phyloP scores from a whole-genome alignment of 2,888 invertebrate genomes.

The Vannuccia rotundouncinata region DNA sequence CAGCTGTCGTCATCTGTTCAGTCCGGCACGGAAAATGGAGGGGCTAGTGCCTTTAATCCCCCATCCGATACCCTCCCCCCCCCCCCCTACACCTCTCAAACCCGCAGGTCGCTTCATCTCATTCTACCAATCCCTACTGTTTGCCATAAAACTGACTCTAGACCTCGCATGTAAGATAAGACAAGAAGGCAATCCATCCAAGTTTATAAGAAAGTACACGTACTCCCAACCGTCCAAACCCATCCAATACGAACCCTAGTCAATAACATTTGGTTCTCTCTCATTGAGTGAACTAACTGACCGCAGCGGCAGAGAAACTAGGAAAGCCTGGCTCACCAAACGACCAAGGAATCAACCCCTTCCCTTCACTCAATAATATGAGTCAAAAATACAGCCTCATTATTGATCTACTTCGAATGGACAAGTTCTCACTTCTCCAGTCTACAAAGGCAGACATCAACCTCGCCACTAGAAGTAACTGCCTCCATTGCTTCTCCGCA shows the following conservation, averaged over 20 bases:
- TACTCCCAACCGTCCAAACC: background rate
- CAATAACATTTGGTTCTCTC: background rate
- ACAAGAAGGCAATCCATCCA: background rate
- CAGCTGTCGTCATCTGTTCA: no score
- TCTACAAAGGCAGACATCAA: background rate
- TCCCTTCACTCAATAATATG: background rate
- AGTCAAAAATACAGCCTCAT: background rate
- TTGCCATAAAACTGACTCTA: background rate
- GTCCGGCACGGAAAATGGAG: background rate
- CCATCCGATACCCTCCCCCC: background rate
- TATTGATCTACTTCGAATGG: background rate
- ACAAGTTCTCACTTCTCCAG: background rate
- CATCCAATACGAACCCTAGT: background rate
- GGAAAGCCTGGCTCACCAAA: background rate
- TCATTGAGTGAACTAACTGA: background rate
- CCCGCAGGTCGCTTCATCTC: background rate
- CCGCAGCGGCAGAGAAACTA: background rate
- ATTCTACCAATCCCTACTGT: background rate
- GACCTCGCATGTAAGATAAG: background rate
- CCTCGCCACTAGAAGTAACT: background rate
- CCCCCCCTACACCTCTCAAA: background rate
- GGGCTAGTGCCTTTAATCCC: background rate
- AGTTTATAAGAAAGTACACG: background rate
- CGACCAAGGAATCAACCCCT: background rate
- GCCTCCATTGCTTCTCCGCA: background rate